Evolutionary conservation across 2,888 invertebrate species (phyloP), one percentile per base, ranked within the genome.

Genomic region (Aleiodes alternator): DNA sequence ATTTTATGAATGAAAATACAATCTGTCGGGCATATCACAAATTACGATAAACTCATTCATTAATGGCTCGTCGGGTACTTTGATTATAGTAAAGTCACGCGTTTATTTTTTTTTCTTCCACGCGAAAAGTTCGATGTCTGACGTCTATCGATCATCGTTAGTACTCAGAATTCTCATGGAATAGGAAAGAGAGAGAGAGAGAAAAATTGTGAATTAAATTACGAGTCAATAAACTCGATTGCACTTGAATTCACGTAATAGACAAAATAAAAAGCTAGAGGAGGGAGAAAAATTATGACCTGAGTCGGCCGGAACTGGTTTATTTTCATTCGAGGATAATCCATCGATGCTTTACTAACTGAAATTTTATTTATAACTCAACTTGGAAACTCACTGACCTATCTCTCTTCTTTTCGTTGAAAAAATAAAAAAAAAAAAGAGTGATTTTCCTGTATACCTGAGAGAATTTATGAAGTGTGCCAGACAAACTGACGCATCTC

Each of bases 261-360:
- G 43, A 11, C 43, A 0, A 34, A 34, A 34, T 34, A 34, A 34
- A 34, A 34, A 23, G 23, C 1, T 23, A 23, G 23, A 23, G 23
- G 34, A 34, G 34, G 16, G 57, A 38, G 43, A 56, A 29, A 69
- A 50, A 66, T 66, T 64, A 53, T 38, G 48, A 48, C 29, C 38
- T 5, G 64, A 31, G 38, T 43, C 16, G 43, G 3, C 43, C 34
- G 23, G 9, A 56, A 68, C 56, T 73, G 56, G 73, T 66, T 73
- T 68, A 66, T 68, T 73, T 56, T 73, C 64, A 43, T 38, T 16
- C 14, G 56, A 48, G 9, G 16, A 68, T 73, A 31, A 73, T 73
- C 34, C 64, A 61, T 53, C 8, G 57, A 34, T 34, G 34, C 6
- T 43, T 43, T 43, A 43, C 43, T 43, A 43, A 43, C 43, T 43